Conservation (phyloP, 2,113 vertebrate genomes). For the Alethe diademata region DNA sequence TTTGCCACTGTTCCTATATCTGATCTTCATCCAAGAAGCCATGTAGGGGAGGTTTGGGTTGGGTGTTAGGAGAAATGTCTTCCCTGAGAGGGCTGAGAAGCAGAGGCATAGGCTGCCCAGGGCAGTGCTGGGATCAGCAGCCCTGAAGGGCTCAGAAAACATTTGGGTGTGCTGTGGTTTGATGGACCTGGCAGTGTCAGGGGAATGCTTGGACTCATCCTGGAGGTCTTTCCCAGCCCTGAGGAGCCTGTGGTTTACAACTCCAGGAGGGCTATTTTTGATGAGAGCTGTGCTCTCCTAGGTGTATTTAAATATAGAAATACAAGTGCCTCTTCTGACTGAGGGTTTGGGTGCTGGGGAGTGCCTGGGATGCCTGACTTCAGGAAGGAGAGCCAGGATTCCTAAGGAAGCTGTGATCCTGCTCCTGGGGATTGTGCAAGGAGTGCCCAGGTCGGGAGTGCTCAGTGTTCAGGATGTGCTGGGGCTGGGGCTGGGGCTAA, state of each 20-base stretch:
- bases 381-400: neutral
- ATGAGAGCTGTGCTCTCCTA: neutral
- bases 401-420: neutral
- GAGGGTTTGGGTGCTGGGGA: neutral
- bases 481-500: neutral
- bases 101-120: neutral
- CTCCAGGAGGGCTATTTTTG: neutral
- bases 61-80: neutral
- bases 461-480: neutral
- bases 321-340: accelerated
- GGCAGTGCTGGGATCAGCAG: neutral
- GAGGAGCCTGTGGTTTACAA: neutral
- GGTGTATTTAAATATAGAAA: accelerated
- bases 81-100: neutral
- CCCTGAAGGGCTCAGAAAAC: neutral
- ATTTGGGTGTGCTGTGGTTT: neutral
- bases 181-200: neutral
- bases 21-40: neutral
- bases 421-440: neutral
- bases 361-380: neutral
- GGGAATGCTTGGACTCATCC: neutral
- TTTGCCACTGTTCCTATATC: accelerated
- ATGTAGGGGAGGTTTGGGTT: neutral
- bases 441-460: neutral
- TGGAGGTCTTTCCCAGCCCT: too few relatives aligned